Percentiles rank a stretch among this genome's conserved stretches.
phyloP scores from a whole-genome alignment of 1,140 invertebrate species.

The Neotoxoptera formosana region DNA sequence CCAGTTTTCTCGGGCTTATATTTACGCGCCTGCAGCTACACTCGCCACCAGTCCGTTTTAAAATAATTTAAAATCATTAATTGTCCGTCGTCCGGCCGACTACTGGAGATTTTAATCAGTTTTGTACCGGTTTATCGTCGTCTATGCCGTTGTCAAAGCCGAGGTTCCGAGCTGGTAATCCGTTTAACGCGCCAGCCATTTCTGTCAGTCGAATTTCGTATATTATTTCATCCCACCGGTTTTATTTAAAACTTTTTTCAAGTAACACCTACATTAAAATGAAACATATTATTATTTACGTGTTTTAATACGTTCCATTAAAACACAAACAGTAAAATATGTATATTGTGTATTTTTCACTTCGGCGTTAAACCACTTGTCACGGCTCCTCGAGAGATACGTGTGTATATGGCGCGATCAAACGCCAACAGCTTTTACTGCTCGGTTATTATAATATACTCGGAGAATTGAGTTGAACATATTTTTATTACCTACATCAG shows the following conservation, averaged over 20 bases:
- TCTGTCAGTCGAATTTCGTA: background rate
- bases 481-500: too few relatives aligned
- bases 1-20: background rate
- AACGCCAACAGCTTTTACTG: background rate
- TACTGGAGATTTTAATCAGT: too few relatives aligned
- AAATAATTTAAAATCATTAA: background rate
- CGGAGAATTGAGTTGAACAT: background rate
- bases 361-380: background rate
- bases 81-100: too few relatives aligned
- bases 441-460: background rate
- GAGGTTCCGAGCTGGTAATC: background rate
- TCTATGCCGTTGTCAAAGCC: background rate
- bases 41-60: background rate
- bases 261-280: too few relatives aligned
- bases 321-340: background rate
- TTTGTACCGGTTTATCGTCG: too few relatives aligned
- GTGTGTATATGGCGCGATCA: background rate
- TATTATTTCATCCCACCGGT: background rate
- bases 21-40: background rate
- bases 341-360: background rate
- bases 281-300: too few relatives aligned
- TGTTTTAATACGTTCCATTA: background rate
- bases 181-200: background rate
- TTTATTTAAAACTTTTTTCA: background rate
- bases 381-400: background rate